Conservation (phyloP, 2,797 vertebrate species). For the Astyanax mexicanus region DNA sequence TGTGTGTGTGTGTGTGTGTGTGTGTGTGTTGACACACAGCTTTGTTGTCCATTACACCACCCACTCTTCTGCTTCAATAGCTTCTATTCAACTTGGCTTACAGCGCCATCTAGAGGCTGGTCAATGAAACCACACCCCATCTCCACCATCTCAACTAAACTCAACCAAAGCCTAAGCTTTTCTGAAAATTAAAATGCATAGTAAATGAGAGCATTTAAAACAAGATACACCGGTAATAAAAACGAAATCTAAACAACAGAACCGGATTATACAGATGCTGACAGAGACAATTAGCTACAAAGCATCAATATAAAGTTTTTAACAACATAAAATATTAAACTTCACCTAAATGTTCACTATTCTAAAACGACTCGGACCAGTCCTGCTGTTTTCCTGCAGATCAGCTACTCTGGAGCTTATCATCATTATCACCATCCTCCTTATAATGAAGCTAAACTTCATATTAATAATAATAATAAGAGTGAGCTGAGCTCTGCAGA, state of each 20-base stretch:
- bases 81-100: background rate
- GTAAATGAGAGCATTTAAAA: no score
- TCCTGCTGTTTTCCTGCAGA: no score
- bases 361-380: no score
- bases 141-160: constrained; percentile 13
- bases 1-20: background rate
- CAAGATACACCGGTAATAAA: background rate
- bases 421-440: no score
- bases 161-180: background rate
- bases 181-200: background rate
- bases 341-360: no score
- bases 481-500: no score
- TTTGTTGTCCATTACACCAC: constrained; percentile 12
- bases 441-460: no score
- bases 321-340: no score
- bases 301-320: no score
- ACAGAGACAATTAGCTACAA: no score
- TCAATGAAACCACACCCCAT: background rate
- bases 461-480: no score
- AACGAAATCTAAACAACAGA: background rate
- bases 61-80: background rate
- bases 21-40: background rate
- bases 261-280: background rate
- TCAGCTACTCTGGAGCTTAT: no score
- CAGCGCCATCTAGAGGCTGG: background rate